Evolutionary conservation across 2,797 vertebrate species (phyloP).

Genomic region (Lacerta bilineata): DNA sequence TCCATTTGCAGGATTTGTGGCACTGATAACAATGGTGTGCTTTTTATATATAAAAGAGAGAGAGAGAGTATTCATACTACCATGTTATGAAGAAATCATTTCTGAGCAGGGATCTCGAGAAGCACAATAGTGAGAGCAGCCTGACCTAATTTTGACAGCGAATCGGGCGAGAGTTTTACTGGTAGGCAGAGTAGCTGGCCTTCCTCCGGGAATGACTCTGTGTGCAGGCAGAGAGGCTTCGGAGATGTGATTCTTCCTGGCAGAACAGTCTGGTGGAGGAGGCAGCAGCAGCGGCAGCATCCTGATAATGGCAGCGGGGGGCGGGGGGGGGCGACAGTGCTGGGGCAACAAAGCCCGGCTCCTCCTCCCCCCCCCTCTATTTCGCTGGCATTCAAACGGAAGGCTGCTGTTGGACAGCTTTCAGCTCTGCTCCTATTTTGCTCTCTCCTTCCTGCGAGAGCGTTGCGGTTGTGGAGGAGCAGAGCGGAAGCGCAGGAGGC

Average conservation of each 20-base stretch:
- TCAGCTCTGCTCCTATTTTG: background rate
- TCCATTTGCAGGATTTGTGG: conserved; percentile 1
- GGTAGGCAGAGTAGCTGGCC: background rate
- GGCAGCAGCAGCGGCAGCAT: background rate
- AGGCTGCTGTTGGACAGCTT: background rate
- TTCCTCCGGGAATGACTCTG: conserved; percentile 18
- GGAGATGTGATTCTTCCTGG: conserved; percentile 19
- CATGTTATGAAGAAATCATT: background rate
- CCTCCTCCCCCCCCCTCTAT: background rate
- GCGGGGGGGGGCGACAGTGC: background rate
- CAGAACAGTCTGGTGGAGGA: background rate
- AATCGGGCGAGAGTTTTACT: background rate
- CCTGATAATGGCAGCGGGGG: background rate
- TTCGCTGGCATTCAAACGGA: background rate
- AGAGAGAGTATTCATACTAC: background rate
- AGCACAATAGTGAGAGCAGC: background rate
- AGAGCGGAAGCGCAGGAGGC: background rate
- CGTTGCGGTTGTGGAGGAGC: background rate
- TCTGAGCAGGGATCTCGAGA: background rate
- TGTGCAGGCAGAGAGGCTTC: background rate
- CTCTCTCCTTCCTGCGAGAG: background rate
- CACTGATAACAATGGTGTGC: background rate
- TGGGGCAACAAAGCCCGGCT: background rate
- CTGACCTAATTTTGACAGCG: conserved; percentile 35
- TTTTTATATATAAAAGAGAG: no score